Evolutionary conservation across 1,140 invertebrate genomes (phyloP), one percentile per base, ranked within the genome.

Genomic region (Drosophila equinoxialis): DNA sequence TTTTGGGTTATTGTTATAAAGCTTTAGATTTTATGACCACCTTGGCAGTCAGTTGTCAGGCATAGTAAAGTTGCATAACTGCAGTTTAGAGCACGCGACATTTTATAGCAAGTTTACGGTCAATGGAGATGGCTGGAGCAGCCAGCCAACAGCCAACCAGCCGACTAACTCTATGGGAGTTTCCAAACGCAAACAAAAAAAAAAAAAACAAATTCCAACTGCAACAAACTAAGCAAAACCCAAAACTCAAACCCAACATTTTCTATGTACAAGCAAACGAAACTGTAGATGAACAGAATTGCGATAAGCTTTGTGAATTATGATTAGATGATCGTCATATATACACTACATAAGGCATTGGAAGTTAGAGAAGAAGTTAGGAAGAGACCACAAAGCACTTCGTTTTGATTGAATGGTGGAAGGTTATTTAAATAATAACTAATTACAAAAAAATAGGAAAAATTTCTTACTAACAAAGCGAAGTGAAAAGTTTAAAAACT

Each of bases 21-120:
- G 68, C 73, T 42, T 39, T 61, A 39, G 70, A 77, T 70, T 87
- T 87, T 89, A 87, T 80, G 81, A 64, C 30, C 62, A 39, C 71
- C 51, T 77, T 76, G 70, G 71, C 84, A 74, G 66, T 71, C 54
- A 71, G 68, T 89, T 87, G 83, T 87, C 83, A 87, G 83, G 79
- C 84, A 87, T 83, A 83, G 71, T 87, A 89, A 87, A 87, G 80
- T 87, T 87, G 78, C 84, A 87, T 87, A 87, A 87, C 83, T 87
- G 83, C 83, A 89, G 79, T 87, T 87, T 83, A 89, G 83, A 87
- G 83, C 83, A 87, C 83, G 83, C 83, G 83, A 87, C 83, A 87
- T 87, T 87, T 87, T 87, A 80, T 87, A 68, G 77, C 77, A 87
- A 89, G 84, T 87, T 87, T 87, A 87, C 78, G 82, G 81, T 85